Evolutionary conservation across 2,113 vertebrate genomes (phyloP).

Genomic region (Paralichthys olivaceus): DNA sequence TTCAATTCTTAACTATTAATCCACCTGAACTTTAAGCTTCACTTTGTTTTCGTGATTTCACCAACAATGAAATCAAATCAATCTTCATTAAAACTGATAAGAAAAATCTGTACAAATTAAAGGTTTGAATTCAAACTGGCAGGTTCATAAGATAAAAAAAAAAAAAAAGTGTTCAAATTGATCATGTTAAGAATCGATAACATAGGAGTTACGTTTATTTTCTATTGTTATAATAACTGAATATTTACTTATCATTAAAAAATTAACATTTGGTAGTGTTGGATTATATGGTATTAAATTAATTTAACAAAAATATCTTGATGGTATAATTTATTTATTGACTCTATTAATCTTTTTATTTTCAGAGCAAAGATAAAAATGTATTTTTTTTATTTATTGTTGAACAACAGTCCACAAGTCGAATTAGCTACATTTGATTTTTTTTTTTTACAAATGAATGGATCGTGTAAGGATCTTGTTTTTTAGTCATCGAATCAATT

Average conservation of each 20-base stretch:
- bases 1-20: not conserved
- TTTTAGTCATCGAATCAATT: slow-evolving; percentile 12
- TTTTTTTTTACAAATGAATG: not conserved
- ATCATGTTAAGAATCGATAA: too few relatives aligned
- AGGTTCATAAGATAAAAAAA: too few relatives aligned
- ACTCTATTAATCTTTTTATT: not conserved
- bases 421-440: not conserved
- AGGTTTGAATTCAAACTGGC: too few relatives aligned
- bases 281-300: too few relatives aligned
- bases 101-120: too few relatives aligned
- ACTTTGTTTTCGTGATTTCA: not conserved
- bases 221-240: not conserved
- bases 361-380: not conserved
- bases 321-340: too few relatives aligned
- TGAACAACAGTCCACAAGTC: not conserved
- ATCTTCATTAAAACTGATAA: too few relatives aligned
- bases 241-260: too few relatives aligned
- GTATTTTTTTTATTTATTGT: not conserved
- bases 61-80: not conserved
- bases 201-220: not conserved
- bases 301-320: too few relatives aligned
- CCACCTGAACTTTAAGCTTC: not conserved
- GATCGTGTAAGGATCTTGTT: not conserved
- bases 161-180: too few relatives aligned
- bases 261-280: too few relatives aligned